These are phyloP conservation scores for Bradypodion ventrale DNA, from an alignment of 2,797 vertebrate species.

Conservation along the genomic window DNA sequence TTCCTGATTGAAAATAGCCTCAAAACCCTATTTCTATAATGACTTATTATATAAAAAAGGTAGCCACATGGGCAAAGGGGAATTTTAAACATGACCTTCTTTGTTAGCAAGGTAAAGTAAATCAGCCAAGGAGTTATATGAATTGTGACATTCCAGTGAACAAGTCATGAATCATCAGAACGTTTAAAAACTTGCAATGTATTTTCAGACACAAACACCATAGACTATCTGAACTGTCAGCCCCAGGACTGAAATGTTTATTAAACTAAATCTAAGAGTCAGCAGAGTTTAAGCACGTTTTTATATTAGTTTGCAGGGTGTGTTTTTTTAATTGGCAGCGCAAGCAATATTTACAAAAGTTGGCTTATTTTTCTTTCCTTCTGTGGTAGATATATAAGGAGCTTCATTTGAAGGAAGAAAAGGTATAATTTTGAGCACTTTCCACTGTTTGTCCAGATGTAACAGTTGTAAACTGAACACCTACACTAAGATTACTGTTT, in stretches of 20 bases:
- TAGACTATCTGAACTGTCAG: neutral
- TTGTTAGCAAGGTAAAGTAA: neutral
- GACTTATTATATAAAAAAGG: neutral
- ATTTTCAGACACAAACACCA: neutral
- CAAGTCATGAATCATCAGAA: neutral
- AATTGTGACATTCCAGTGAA: neutral
- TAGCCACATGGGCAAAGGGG: neutral
- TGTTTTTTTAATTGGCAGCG: neutral
- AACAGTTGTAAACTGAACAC: neutral
- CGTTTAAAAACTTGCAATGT: neutral
- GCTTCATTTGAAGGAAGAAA: conserved; percentile 51
- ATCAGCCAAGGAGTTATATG: neutral
- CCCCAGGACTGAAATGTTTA: neutral
- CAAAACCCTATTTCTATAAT: neutral
- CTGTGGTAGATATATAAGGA: conserved; percentile 17
- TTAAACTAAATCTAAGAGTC: neutral
- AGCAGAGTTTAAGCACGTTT: neutral
- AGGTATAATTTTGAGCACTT: conserved; percentile 23
- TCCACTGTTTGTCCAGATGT: conserved; percentile 27
- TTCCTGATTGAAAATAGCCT: neutral
- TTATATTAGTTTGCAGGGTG: neutral
- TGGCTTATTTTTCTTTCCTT: neutral
- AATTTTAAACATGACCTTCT: neutral
- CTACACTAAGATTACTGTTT: conserved; percentile 23
- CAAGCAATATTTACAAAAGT: neutral